Percentiles rank a stretch among this genome's conserved stretches.
Evolutionary conservation across 2,797 vertebrate genomes (phyloP).

Genomic region (Masticophis lateralis): DNA sequence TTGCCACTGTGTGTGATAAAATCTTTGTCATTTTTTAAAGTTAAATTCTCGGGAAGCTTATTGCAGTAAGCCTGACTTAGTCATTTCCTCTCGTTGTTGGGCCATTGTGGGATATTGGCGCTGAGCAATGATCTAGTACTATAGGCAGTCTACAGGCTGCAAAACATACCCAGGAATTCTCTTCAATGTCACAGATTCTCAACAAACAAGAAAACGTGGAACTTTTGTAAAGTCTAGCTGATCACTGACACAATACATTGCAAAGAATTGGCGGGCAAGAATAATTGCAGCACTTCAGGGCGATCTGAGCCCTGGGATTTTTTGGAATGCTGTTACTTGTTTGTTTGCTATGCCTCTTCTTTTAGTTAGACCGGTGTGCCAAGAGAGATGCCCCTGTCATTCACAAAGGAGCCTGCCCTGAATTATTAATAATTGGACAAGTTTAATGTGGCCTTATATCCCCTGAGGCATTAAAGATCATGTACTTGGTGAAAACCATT

Average conservation of each 20-base stretch:
- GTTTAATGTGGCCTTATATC: constrained; percentile 60
- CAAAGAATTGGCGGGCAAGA: background rate
- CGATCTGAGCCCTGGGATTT: constrained; percentile 14
- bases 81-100: background rate
- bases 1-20: background rate
- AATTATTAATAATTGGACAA: constrained; percentile 67
- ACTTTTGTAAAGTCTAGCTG: background rate
- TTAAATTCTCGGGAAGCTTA: background rate
- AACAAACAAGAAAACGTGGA: background rate
- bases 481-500: constrained; percentile 45
- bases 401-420: constrained; percentile 63
- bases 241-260: background rate
- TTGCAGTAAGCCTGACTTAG: background rate
- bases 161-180: background rate
- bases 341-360: constrained; percentile 38
- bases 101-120: background rate
- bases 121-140: background rate
- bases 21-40: background rate
- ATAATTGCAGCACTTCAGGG: constrained; percentile 18
- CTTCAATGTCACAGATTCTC: background rate
- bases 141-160: background rate
- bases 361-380: constrained; percentile 52
- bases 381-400: constrained; percentile 60
- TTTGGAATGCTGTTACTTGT: constrained; percentile 20
- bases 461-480: constrained; percentile 54